Percentiles rank a stretch among this genome's conserved stretches.
These are phyloP conservation scores for Austrolebias charrua DNA, from an alignment of 2,797 vertebrate genomes.

Conservation along the genomic window DNA sequence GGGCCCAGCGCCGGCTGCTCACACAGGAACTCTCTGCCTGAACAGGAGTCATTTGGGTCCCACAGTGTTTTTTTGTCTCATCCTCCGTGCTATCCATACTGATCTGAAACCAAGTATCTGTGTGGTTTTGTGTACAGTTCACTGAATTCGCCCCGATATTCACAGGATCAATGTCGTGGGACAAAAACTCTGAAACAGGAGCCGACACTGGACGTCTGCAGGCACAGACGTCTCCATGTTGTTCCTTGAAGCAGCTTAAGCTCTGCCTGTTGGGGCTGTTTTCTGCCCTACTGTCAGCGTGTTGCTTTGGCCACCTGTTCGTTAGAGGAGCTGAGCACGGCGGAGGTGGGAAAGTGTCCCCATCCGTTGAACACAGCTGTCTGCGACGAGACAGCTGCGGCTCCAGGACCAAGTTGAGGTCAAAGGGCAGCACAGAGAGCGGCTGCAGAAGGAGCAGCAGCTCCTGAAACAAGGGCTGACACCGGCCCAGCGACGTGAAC, in stretches of 20 bases:
- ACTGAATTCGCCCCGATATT: constrained; percentile 82
- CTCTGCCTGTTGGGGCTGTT: constrained; percentile 57
- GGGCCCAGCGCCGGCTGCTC: constrained; percentile 86
- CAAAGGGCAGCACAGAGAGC: constrained; percentile 91
- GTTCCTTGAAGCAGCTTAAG: constrained; percentile 62
- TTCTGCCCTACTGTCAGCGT: constrained; percentile 40
- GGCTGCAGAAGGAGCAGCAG: constrained; percentile 92
- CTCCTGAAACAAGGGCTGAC: constrained; percentile 88
- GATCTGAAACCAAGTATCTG: constrained; percentile 52
- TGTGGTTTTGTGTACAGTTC: constrained; percentile 72
- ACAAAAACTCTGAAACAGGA: constrained; percentile 61
- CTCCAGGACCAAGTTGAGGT: constrained; percentile 91
- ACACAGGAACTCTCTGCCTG: constrained; percentile 47
- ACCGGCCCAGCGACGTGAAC: constrained; percentile 81
- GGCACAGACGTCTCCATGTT: constrained; percentile 63
- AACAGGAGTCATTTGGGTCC: constrained; percentile 42
- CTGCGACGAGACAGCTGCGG: constrained; percentile 81
- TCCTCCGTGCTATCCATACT: constrained; percentile 49
- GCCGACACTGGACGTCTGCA: constrained; percentile 38
- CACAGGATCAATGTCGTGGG: constrained; percentile 67
- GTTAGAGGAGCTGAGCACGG: constrained; percentile 85
- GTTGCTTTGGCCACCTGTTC: constrained; percentile 74
- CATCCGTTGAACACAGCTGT: constrained; percentile 78
- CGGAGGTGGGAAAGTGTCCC: constrained; percentile 77
- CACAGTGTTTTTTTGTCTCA: constrained; percentile 47